Evolutionary conservation across 2,797 vertebrate species (phyloP).

Genomic region (Uromys caudimaculatus): DNA sequence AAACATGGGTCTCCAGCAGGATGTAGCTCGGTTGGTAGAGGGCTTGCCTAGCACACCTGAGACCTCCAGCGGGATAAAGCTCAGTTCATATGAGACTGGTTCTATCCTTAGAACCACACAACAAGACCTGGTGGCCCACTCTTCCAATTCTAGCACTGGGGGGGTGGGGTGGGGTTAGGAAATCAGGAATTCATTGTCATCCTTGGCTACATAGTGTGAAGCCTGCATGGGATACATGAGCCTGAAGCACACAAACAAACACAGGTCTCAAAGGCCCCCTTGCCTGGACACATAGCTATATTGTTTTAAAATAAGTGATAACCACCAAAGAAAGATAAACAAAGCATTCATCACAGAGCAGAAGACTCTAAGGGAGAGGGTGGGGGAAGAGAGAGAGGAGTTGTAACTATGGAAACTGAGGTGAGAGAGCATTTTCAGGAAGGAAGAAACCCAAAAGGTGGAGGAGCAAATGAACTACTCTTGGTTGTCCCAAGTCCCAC

Average conservation of each 20-base stretch:
- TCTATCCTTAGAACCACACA: background rate
- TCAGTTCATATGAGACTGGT: too few relatives aligned
- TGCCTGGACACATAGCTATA: background rate
- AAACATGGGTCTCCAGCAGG: background rate
- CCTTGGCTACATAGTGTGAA: background rate
- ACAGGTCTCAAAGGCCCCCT: background rate
- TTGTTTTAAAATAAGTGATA: background rate
- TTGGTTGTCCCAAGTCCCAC: conserved; percentile 11
- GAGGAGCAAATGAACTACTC: background rate
- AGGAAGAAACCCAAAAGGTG: background rate
- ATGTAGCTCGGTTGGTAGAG: background rate
- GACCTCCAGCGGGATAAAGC: too few relatives aligned
- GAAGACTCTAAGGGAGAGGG: background rate
- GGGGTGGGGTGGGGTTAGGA: background rate
- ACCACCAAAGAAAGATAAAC: background rate
- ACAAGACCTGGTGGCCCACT: background rate
- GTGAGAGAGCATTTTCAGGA: conserved; percentile 21
- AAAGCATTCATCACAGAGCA: background rate
- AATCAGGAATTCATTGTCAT: background rate
- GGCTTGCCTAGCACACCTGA: too few relatives aligned
- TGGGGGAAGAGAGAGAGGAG: background rate
- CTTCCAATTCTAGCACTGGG: background rate
- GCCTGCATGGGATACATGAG: background rate
- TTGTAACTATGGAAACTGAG: background rate
- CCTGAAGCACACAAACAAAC: background rate